Evolutionary conservation across 2,113 vertebrate species (phyloP).

Genomic region (Pionites leucogaster): DNA sequence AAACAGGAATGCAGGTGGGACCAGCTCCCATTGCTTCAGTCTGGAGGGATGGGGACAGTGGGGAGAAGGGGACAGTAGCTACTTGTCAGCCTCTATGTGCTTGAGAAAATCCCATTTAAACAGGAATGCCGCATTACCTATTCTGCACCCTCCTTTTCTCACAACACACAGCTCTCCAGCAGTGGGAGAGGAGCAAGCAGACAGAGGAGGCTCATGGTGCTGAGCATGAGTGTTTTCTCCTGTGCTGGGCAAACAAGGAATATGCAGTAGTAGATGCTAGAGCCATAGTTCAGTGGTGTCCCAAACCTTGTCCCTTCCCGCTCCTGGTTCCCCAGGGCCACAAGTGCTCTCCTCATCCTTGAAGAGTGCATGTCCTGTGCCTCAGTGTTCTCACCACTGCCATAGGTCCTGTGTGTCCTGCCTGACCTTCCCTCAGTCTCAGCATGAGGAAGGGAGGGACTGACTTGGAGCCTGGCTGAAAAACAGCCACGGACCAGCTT

Average conservation of each 20-base stretch:
- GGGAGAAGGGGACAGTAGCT: neutral
- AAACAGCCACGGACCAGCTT: neutral
- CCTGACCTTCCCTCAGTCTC: neutral
- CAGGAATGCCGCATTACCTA: neutral
- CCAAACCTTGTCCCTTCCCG: neutral
- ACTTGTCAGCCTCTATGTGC: neutral
- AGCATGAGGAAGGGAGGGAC: neutral
- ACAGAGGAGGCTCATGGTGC: neutral
- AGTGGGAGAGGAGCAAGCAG: neutral
- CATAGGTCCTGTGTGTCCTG: neutral
- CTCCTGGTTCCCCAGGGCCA: rapidly evolving
- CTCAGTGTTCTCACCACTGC: neutral
- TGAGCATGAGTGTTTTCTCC: neutral
- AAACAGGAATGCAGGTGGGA: neutral
- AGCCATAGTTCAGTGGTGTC: neutral
- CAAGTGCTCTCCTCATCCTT: neutral
- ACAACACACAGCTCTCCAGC: neutral
- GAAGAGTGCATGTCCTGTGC: neutral
- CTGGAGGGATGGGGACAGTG: neutral
- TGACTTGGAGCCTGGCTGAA: neutral
- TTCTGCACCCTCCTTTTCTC: neutral
- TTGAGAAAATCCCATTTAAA: neutral
- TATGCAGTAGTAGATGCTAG: neutral
- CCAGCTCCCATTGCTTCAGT: neutral
- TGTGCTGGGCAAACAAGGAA: neutral